Conservation (phyloP, 2,888 invertebrate genomes). For the Drosophila mettleri region DNA sequence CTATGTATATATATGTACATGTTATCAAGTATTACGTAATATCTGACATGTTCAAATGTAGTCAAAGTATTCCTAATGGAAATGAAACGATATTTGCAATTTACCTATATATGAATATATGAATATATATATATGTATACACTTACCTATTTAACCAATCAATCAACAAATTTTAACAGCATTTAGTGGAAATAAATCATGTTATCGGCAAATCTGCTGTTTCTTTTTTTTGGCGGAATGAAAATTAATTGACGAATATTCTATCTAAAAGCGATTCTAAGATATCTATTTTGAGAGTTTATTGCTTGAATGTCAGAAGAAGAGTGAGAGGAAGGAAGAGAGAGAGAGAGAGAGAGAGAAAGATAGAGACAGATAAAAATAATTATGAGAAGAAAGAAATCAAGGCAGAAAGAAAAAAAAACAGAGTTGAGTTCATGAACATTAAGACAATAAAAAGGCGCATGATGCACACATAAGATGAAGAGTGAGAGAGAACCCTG, state of each 20-base stretch:
- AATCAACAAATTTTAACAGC: slow-evolving; percentile 9
- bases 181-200: slow-evolving; percentile 35
- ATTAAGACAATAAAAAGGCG: background rate
- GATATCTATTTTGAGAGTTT: background rate
- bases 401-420: background rate
- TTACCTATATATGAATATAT: background rate
- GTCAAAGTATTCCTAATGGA: background rate
- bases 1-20: slow-evolving; percentile 17
- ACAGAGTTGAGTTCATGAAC: background rate
- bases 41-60: slow-evolving; percentile 10
- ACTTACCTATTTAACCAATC: slow-evolving; percentile 14
- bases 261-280: background rate
- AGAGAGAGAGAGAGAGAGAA: background rate
- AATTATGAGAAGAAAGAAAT: background rate
- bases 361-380: background rate
- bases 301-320: background rate
- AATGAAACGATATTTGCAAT: background rate
- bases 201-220: slow-evolving; percentile 7
- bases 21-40: slow-evolving; percentile 24
- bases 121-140: slow-evolving; percentile 5
- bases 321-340: background rate
- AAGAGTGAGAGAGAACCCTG: too few species aligned
- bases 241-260: background rate
- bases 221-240: background rate
- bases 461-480: background rate